phyloP scores from a whole-genome alignment of 1,140 invertebrate species.

The Pachyrhynchus sulphureomaculatus region DNA sequence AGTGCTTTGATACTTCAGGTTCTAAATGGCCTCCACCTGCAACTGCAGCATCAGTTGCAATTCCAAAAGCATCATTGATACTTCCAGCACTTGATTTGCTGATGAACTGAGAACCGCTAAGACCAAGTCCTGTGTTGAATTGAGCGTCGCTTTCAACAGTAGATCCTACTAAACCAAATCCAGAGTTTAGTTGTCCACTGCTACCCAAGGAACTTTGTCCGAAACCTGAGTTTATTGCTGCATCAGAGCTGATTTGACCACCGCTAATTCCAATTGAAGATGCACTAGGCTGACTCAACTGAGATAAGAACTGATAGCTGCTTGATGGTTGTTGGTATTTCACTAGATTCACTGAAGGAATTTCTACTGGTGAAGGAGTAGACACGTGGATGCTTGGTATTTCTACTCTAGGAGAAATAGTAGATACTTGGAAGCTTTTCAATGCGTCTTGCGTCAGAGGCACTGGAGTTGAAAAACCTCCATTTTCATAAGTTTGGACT shows the following conservation, averaged over 20 bases:
- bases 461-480: background rate
- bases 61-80: constrained; percentile 18
- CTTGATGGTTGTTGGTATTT: constrained; percentile 12
- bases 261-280: background rate
- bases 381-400: background rate
- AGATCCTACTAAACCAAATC: background rate
- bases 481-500: background rate
- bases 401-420: constrained; percentile 11
- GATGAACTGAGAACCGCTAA: background rate
- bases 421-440: constrained; percentile 10
- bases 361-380: background rate
- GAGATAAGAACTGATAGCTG: background rate
- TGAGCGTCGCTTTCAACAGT: too few species aligned
- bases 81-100: constrained; percentile 13
- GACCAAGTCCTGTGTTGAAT: background rate
- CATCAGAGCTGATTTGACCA: background rate
- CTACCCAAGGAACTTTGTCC: background rate
- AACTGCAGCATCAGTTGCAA: background rate
- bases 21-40: background rate
- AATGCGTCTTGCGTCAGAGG: background rate
- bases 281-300: constrained; percentile 7
- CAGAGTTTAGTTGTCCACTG: background rate
- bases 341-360: constrained; percentile 7
- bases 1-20: constrained; percentile 34
- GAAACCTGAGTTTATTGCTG: background rate